A percentile compares a stretch with the other conserved stretches of the same genome.
phyloP scores from a whole-genome alignment of 2,113 vertebrate species.

The Riparia riparia region DNA sequence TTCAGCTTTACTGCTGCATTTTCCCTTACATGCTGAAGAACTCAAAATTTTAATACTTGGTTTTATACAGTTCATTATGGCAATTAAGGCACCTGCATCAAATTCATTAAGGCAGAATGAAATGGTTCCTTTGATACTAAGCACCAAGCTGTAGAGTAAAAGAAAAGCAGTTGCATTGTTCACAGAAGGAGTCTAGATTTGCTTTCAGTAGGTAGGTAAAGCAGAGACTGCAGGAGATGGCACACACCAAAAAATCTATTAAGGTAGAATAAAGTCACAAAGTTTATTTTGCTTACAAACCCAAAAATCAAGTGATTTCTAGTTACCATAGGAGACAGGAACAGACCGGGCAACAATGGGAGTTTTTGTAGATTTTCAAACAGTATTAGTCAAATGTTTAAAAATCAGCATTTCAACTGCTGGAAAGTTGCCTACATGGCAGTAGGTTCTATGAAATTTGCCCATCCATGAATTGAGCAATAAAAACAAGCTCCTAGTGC shows the following conservation, averaged over 20 bases:
- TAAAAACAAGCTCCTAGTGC: not conserved
- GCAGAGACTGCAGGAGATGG: not conserved
- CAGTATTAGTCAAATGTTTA: not conserved
- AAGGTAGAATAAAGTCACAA: not conserved
- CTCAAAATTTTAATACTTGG: not conserved
- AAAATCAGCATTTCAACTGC: not conserved
- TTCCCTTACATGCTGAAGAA: not conserved
- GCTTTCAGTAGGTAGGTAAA: not conserved
- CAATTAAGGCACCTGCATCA: not conserved
- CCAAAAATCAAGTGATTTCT: not conserved
- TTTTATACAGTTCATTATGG: not conserved
- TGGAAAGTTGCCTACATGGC: not conserved
- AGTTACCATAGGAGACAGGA: not conserved
- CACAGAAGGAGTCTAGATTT: not conserved
- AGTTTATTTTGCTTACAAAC: not conserved
- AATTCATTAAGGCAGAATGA: not conserved
- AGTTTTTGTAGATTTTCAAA: not conserved
- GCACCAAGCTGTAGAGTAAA: not conserved
- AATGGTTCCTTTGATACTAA: not conserved
- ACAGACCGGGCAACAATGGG: not conserved
- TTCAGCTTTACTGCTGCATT: not conserved
- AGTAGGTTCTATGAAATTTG: not conserved
- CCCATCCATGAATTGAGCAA: not conserved
- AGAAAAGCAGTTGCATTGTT: not conserved
- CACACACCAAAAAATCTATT: not conserved